Percentiles rank a stretch among this genome's conserved stretches.
Conservation (phyloP, 1,140 invertebrate genomes). For the Stegodyphus mimosarum region DNA sequence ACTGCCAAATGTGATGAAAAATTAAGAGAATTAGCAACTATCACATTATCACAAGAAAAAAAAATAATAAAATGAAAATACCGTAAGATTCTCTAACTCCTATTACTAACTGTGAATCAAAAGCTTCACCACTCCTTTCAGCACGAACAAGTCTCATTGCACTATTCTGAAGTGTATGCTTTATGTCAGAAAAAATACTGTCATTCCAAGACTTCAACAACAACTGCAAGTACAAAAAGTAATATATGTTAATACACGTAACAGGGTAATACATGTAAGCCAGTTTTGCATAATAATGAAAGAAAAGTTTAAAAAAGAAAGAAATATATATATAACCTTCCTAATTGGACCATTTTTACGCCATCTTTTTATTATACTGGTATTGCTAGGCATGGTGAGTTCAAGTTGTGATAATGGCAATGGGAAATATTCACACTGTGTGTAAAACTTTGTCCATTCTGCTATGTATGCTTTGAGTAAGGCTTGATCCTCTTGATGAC, state of each 20-base stretch:
- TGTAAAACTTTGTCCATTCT: slow-evolving; percentile 98
- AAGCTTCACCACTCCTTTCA: slow-evolving; percentile 96
- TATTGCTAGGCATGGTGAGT: slow-evolving; percentile 77
- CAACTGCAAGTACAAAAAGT: slow-evolving; percentile 73
- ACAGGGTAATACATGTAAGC: no score
- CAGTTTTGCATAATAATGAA: no score
- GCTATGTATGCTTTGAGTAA: slow-evolving; percentile 94
- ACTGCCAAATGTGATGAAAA: no score
- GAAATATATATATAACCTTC: no score
- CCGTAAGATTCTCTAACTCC: slow-evolving; percentile 95
- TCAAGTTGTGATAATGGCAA: slow-evolving; percentile 95
- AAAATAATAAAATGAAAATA: slow-evolving; percentile 66
- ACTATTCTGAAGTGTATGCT: slow-evolving; percentile 91
- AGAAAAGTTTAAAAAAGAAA: no score
- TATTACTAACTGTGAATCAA: slow-evolving; percentile 97
- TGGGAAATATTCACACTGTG: slow-evolving; percentile 95
- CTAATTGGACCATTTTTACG: no score
- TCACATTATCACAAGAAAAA: no score
- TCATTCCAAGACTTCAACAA: slow-evolving; percentile 99
- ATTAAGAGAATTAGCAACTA: no score
- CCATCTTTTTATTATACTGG: no score
- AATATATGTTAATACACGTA: no score
- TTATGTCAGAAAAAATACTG: slow-evolving; percentile 94
- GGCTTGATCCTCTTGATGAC: slow-evolving; percentile 93
- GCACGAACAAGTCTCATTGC: slow-evolving; percentile 97